phyloP scores from a whole-genome alignment of 2,888 invertebrate genomes.

The Phymatocera aterrima region DNA sequence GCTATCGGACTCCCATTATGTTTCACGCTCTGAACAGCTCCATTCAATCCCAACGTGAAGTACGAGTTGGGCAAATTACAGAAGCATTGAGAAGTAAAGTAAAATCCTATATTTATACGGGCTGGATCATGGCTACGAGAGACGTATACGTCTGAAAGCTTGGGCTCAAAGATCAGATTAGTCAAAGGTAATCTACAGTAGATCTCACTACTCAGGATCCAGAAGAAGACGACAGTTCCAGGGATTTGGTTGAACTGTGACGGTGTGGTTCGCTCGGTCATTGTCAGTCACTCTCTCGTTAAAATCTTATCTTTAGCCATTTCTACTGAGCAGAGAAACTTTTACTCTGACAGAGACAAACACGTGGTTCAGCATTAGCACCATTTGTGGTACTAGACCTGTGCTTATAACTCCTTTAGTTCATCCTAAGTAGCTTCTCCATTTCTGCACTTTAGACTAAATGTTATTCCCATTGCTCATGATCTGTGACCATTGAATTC shows the following conservation, averaged over 20 bases:
- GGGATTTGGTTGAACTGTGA: slow-evolving; percentile 9
- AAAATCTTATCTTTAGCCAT: slow-evolving; percentile 26
- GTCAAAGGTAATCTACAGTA: slow-evolving; percentile 34
- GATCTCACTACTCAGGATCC: slow-evolving; percentile 17
- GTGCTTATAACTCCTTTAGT: background rate
- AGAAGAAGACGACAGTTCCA: slow-evolving; percentile 17
- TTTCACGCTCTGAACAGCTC: too few species aligned
- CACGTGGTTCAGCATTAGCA: background rate
- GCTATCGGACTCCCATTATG: too few species aligned
- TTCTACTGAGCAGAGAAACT: slow-evolving; percentile 20
- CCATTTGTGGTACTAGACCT: background rate
- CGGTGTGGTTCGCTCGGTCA: background rate
- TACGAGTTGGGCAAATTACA: background rate
- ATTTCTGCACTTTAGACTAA: background rate
- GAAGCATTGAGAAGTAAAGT: background rate
- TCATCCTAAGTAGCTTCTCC: background rate
- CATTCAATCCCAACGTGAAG: too few species aligned
- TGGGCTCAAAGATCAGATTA: slow-evolving; percentile 38
- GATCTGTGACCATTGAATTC: too few species aligned
- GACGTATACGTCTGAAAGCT: background rate
- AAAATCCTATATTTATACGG: slow-evolving; percentile 16
- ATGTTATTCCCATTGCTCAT: too few species aligned
- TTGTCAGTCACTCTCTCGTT: slow-evolving; percentile 40
- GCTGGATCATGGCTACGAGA: slow-evolving; percentile 13
- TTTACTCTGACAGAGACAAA: slow-evolving; percentile 2